Base-by-base conservation (phyloP, 2,797 vertebrate genomes). In the Percopsis omiscomaycus region DNA sequence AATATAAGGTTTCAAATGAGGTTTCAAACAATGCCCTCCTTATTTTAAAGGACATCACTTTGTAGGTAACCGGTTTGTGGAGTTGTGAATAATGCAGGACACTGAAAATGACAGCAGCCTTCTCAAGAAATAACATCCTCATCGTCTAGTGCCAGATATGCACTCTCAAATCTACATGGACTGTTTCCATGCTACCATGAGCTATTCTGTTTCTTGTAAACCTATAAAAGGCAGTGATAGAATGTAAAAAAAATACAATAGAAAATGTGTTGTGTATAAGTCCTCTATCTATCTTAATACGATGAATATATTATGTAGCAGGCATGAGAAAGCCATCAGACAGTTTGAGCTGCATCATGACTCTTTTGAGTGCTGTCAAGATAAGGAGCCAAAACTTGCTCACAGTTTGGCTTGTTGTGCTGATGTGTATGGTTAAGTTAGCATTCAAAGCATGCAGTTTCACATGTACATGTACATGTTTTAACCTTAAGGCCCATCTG, bases 51-150 rank as follows among this genome's bases (percentile, higher is more conserved):
- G 58, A 65, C 55, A 73, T 62, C 60, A 30, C 30, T 14, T 28
- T 71, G 61, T 49, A 5, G 59, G 57, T 58, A 50, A 66, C 54
- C 64, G 64, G 59, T 71, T 76, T 29, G 14, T 45, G 44, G 47
- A 68, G 46, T 55, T 42, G 37, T 62, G 68, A 81, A 79, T 81
- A 77, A 82, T 76, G 65, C 68, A 69, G 29, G 70, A 69, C 13
- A 56, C 54, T 5, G 28, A 57, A 57, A 60, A 68, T 59, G 71
- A 80, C 79, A 73, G 80, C 56, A 75, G 68, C 27, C 48, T 47
- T 30, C 55, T 32, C 10, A 3, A 55, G 65, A 42, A 30, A 4
- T 44, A 68, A 68, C 61, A 46, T 46, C 60, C 73, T 64, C 48
- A 2, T 16, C 3, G 22, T 29, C 53, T 71, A 16, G 37, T 15